phyloP scores from a whole-genome alignment of 2,113 vertebrate species.

The Passer montanus region DNA sequence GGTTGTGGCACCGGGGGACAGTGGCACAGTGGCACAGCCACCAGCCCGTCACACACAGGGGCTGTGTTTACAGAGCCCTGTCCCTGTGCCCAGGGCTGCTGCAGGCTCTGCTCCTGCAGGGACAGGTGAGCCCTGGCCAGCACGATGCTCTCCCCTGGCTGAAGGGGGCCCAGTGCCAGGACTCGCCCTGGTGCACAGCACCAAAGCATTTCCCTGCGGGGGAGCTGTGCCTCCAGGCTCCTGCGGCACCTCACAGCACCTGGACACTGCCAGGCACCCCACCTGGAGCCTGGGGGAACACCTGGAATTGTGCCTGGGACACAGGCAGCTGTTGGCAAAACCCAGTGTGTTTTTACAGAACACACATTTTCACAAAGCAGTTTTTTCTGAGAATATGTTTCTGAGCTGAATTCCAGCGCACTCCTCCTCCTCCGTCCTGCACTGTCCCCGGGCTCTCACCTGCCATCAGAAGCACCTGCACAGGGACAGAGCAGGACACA shows the following conservation, averaged over 20 bases:
- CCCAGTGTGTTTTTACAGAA: not conserved
- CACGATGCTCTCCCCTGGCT: rapidly evolving
- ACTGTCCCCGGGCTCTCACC: not conserved
- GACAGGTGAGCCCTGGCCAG: rapidly evolving
- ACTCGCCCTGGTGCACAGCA: rapidly evolving
- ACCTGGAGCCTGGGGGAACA: not conserved
- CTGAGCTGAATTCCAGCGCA: not conserved
- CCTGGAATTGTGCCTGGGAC: not conserved
- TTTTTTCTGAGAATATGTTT: not conserved
- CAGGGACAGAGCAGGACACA: not conserved
- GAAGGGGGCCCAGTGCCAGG: rapidly evolving
- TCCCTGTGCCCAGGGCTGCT: not conserved
- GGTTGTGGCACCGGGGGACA: rapidly evolving
- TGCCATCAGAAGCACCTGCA: not conserved
- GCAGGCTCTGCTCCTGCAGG: rapidly evolving
- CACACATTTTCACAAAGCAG: not conserved
- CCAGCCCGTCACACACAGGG: rapidly evolving
- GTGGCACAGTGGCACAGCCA: rapidly evolving
- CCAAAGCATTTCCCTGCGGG: rapidly evolving
- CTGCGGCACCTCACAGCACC: not conserved
- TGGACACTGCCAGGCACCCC: not conserved
- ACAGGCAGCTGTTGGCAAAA: not conserved
- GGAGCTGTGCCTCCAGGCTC: not conserved
- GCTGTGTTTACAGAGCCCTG: rapidly evolving
- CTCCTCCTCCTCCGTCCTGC: not conserved